These are phyloP conservation scores for Ostrea edulis DNA, from an alignment of 1,140 invertebrate species.

Conservation along the genomic window DNA sequence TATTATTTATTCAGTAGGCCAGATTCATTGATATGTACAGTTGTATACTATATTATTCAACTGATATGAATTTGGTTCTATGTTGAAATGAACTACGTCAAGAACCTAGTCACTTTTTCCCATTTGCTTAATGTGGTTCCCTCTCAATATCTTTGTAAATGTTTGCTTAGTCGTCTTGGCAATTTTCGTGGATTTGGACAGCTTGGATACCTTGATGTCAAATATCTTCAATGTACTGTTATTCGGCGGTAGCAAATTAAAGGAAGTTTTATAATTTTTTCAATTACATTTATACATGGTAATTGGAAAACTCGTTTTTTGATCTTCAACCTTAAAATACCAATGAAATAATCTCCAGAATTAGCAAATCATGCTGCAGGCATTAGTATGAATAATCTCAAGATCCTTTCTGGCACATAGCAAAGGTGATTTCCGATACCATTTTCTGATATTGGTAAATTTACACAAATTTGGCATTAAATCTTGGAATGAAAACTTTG, in stretches of 20 bases:
- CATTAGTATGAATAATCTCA: background rate
- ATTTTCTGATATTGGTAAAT: slow-evolving; percentile 39
- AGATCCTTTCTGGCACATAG: background rate
- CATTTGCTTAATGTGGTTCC: background rate
- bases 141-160: background rate
- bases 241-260: no score
- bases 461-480: slow-evolving; percentile 36
- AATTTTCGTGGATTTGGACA: no score
- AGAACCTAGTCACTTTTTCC: background rate
- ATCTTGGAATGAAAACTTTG: slow-evolving; percentile 31
- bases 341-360: slow-evolving; percentile 10
- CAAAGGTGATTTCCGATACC: slow-evolving; percentile 36
- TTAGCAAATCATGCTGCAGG: background rate
- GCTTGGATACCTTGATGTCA: no score
- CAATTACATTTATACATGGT: background rate
- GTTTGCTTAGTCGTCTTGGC: no score
- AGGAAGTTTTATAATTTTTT: slow-evolving; percentile 7
- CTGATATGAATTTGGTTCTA: slow-evolving; percentile 8
- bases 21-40: background rate
- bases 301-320: slow-evolving; percentile 16
- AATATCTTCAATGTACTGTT: no score
- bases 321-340: slow-evolving; percentile 29
- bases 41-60: background rate
- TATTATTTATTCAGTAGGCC: slow-evolving; percentile 8
- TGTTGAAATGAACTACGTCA: slow-evolving; percentile 14